Conservation (phyloP, 2,888 invertebrate species). For the Drosophila kokeensis region DNA sequence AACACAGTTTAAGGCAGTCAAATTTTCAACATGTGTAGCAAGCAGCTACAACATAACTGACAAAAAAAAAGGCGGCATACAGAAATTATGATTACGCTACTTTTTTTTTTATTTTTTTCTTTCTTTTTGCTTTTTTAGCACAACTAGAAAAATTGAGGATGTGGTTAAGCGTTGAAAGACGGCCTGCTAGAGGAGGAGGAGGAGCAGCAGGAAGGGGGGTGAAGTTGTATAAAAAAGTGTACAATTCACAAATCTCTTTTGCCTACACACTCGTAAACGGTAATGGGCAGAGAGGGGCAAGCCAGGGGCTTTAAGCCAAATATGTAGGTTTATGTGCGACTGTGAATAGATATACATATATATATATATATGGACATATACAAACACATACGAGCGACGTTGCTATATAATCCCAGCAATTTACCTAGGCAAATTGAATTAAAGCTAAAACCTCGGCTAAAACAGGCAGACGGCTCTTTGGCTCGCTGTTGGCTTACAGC, state of each 20-base stretch:
- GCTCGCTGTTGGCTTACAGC: conserved; percentile 28
- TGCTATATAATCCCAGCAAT: conserved; percentile 68
- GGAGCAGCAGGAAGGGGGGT: neutral
- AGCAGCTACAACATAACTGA: conserved; percentile 32
- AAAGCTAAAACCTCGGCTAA: conserved; percentile 65
- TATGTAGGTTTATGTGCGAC: conserved; percentile 55
- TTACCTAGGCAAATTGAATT: conserved; percentile 75
- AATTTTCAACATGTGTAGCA: conserved; percentile 67
- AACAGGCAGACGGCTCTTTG: conserved; percentile 24
- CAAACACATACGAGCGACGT: conserved; percentile 19
- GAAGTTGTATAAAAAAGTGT: conserved; percentile 36
- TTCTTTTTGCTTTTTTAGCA: conserved; percentile 47
- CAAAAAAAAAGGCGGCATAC: conserved; percentile 48
- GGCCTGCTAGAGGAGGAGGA: neutral
- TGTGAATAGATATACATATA: neutral
- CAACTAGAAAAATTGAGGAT: conserved; percentile 76
- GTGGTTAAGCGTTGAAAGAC: conserved; percentile 57
- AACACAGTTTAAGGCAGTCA: conserved; percentile 44
- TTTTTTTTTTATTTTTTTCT: conserved; percentile 8
- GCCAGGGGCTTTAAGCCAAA: conserved; percentile 25
- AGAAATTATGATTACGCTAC: conserved; percentile 60
- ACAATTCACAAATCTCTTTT: conserved; percentile 68
- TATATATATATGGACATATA: neutral
- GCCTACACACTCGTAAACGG: conserved; percentile 53
- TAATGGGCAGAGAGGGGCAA: conserved; percentile 10